phyloP scores from a whole-genome alignment of 1,140 invertebrate genomes.

The Brachionus manjavacas region DNA sequence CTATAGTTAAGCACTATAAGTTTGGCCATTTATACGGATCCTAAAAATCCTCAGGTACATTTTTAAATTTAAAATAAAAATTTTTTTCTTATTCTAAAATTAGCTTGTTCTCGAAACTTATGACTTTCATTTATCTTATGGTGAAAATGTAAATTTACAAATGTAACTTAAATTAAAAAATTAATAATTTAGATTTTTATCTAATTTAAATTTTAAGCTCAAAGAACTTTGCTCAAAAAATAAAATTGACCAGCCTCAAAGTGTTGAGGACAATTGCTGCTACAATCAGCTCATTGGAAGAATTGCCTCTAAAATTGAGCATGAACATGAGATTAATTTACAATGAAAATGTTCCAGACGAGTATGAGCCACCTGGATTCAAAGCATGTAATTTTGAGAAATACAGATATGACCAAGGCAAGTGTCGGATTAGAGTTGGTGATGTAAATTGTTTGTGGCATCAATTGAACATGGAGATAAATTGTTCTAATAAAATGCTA shows the following conservation, averaged over 20 bases:
- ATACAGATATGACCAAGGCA: not conserved
- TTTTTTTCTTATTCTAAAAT: not conserved
- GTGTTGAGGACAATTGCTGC: not conserved
- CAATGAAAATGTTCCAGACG: not conserved
- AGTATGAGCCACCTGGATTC: not conserved
- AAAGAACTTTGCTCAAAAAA: not conserved
- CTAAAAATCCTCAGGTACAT: not conserved
- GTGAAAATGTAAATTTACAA: constrained; percentile 12
- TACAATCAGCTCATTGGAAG: not conserved
- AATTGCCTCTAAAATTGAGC: not conserved
- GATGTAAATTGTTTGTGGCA: constrained; percentile 1
- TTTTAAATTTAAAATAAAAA: not conserved
- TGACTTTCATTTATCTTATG: constrained; percentile 11
- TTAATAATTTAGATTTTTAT: not conserved
- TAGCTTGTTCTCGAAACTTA: constrained; percentile 21
- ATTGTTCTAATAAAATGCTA: not conserved
- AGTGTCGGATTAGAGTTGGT: not conserved
- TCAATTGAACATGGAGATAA: not conserved
- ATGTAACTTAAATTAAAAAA: not conserved
- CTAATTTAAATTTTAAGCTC: not conserved
- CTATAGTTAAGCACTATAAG: not conserved
- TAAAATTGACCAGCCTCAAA: not conserved
- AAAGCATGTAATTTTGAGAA: constrained; percentile 12
- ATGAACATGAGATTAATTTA: constrained; percentile 8
- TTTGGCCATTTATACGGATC: not conserved